Conservation (phyloP, 2,888 invertebrate species). For the Ochlodes sylvanus region DNA sequence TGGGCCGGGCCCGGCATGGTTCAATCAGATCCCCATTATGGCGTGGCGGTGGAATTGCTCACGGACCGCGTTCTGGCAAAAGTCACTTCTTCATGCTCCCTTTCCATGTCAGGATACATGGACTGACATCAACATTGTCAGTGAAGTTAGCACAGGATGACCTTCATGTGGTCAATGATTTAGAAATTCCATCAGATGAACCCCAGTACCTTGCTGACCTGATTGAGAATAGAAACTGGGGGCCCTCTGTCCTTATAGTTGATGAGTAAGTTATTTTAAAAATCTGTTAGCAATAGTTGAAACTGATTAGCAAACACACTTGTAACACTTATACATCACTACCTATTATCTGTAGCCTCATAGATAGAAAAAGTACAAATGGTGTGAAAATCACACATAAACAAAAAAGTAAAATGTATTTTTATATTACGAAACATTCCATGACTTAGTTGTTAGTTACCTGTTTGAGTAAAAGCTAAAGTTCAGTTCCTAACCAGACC, state of each 20-base stretch:
- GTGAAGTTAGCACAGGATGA: constrained; percentile 98
- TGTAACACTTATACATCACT: too few species aligned
- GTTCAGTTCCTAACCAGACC: too few species aligned
- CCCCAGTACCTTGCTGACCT: constrained; percentile 91
- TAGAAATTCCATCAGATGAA: constrained; percentile 94
- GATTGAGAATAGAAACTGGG: constrained; percentile 95
- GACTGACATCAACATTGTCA: constrained; percentile 93
- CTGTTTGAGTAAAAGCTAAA: too few species aligned
- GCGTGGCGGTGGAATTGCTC: constrained; percentile 92
- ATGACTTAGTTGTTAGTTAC: too few species aligned
- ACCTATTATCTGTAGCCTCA: too few species aligned
- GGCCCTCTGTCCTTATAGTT: constrained; percentile 96
- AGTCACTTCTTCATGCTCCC: constrained; percentile 98
- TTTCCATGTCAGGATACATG: constrained; percentile 89
- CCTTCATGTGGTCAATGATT: constrained; percentile 93
- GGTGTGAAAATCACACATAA: too few species aligned
- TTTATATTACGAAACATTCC: too few species aligned
- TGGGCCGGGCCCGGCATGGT: constrained; percentile 95
- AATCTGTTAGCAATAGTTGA: not conserved
- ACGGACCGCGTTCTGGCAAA: constrained; percentile 96
- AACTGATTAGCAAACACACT: too few species aligned
- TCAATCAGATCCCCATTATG: constrained; percentile 96
- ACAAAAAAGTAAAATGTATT: too few species aligned
- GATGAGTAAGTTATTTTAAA: constrained; percentile 90
- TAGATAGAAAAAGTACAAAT: too few species aligned